A percentile compares a stretch with the other conserved stretches of the same genome.
phyloP scores from a whole-genome alignment of 2,797 vertebrate genomes.

The Miopithecus talapoin region DNA sequence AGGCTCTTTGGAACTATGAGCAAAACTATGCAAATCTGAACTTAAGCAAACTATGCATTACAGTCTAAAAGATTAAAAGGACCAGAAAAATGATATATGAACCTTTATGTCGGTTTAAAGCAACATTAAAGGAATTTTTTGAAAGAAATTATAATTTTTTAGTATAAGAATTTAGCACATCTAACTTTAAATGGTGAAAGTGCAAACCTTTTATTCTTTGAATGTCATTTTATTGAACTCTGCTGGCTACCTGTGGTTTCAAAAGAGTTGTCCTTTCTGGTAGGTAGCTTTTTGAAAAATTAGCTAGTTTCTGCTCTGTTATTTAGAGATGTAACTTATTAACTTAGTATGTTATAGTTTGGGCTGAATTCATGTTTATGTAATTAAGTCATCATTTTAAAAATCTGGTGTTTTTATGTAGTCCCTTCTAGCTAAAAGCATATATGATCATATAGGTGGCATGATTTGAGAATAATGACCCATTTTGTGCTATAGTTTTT shows the following conservation, averaged over 20 bases:
- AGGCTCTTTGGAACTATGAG: not conserved
- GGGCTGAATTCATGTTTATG: not conserved
- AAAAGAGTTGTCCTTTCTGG: not conserved
- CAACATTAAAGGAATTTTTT: conserved; percentile 34
- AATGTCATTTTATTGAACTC: conserved; percentile 45
- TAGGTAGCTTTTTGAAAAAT: not conserved
- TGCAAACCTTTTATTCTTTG: conserved; percentile 46
- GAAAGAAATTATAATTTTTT: conserved; percentile 57
- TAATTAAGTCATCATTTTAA: conserved; percentile 25
- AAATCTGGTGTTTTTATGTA: not conserved
- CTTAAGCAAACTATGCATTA: not conserved
- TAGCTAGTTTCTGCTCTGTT: not conserved
- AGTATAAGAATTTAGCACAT: conserved; percentile 8
- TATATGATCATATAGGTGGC: not conserved
- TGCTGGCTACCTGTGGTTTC: not conserved
- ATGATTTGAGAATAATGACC: not conserved
- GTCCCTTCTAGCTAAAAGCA: not conserved
- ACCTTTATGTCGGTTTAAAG: conserved; percentile 12
- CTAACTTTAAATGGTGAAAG: not conserved
- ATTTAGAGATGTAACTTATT: conserved; percentile 13
- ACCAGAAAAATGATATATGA: not conserved
- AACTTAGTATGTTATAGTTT: not conserved
- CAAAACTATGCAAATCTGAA: too few species aligned
- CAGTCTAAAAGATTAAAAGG: conserved; percentile 3
- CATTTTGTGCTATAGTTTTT: not conserved